Evolutionary conservation across 2,797 vertebrate genomes (phyloP).

Genomic region (Sphenopsis melanotis): DNA sequence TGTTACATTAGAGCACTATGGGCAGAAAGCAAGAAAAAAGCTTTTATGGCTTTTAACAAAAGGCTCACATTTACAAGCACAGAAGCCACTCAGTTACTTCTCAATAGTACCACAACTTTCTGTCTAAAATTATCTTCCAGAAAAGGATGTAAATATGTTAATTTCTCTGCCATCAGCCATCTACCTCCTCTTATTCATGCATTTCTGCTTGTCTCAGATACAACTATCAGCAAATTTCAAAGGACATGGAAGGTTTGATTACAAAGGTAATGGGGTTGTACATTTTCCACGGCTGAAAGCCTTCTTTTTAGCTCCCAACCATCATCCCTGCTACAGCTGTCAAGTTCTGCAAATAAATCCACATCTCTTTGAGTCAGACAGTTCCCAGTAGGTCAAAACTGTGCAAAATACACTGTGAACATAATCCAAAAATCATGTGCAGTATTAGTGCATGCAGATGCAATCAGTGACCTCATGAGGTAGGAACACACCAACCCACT

Average conservation of each 20-base stretch:
- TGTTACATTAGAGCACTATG: neutral
- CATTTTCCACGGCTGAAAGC: neutral
- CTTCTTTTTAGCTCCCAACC: neutral
- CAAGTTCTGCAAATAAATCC: neutral
- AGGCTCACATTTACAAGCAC: accelerated
- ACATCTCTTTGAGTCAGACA: neutral
- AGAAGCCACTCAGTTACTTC: neutral
- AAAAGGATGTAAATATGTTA: neutral
- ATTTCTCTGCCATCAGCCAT: neutral
- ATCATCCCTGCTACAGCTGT: neutral
- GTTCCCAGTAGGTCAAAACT: neutral
- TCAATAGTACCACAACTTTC: neutral
- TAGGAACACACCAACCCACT: neutral
- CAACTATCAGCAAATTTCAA: neutral
- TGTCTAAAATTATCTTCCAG: neutral
- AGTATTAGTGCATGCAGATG: neutral
- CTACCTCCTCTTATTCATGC: neutral
- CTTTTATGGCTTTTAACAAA: neutral
- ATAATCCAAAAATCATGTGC: neutral
- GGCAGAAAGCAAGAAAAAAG: neutral
- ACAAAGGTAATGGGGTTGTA: neutral
- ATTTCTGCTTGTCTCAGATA: neutral
- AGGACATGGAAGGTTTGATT: neutral
- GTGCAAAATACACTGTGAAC: neutral
- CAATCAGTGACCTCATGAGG: accelerated